Base-by-base conservation (phyloP, 2,113 vertebrate species). In the Erinaceus europaeus region DNA sequence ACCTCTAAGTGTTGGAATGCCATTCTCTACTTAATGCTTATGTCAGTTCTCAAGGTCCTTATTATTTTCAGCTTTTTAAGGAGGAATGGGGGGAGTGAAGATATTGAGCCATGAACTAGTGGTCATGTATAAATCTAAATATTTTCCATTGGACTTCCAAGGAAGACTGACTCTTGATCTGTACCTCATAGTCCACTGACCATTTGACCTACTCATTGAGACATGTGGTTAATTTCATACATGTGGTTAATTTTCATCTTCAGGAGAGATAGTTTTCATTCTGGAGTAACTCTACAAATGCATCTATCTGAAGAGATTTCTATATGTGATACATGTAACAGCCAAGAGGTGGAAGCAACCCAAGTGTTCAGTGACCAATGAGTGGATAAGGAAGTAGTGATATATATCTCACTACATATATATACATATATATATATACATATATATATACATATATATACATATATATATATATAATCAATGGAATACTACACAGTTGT, bases 241-340 rank as follows among this genome's bases (percentile, higher is more conserved):
- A 40, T 68, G 69, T n/a, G 57, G 20, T 88, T 73, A 44, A 50
- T 65, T 90, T 86, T 86, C 64, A 62, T 67, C 55, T 62, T 64
- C 34, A 10, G 42, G 46, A 40, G 44, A 62, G 13, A 23, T 13
- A 52, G n/a, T 87, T 86, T 89, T 86, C 57, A 81, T 85, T 57
- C 55, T 46, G 29, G 15, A 57, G 90, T 83, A 88, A 64, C 34
- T 77, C n/a, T n/a, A n/a, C n/a, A n/a, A n/a, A n/a, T n/a, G n/a
- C n/a, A n/a, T n/a, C n/a, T n/a, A n/a, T n/a, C n/a, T n/a, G n/a
- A n/a, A n/a, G n/a, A n/a, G n/a, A n/a, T n/a, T n/a, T n/a, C n/a
- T n/a, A n/a, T n/a, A n/a, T n/a, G n/a, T n/a, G n/a, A n/a, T n/a
- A n/a, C n/a, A n/a, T n/a, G n/a, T n/a, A n/a, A n/a, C n/a, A n/a